Evolutionary conservation across 2,888 invertebrate species (phyloP), one percentile per base, ranked within the genome.

Genomic region (Ennomos erosarius): DNA sequence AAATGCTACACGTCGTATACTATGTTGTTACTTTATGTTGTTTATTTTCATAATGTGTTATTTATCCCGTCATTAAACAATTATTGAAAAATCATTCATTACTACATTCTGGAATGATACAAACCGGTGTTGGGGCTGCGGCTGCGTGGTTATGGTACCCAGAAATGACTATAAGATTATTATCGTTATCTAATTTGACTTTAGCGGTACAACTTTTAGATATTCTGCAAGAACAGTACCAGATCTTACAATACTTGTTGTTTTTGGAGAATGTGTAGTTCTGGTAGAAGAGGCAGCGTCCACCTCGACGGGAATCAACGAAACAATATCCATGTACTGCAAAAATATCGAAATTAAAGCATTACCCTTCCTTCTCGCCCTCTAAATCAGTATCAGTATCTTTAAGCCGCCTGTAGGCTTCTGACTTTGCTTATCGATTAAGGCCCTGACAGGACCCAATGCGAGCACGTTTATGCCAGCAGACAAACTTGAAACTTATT

Each of bases 211-310:
- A 78, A 12, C 61, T 59, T 44, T 54, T 73, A 12, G 71, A 71
- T 16, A 68, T 64, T 37, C 69, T 70, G 8, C 47, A 52, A 5
- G 76, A 76, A 40, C 76, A 76, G 58, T 74, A 76, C 50, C 71
- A 74, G 1, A 53, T 63, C 26, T 73, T 74, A 36, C 70, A 75
- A 3, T 79, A 74, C 40, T 72, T 70, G 47, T 75, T 77, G 44
- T 79, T 78, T 50, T 75, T 78, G 0, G 81, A 76, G 26, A 62
- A 76, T 5, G 74, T 75, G 39, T 66, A 75, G 0, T 74, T 65
- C 13, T 75, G 69, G 16, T 71, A 60, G 70, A 75, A 69, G 1
- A 76, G 37, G 36, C 84, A 60, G 9, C 64, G 68, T 39, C 72
- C 75, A 8, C 81, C 79, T 10, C 73, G 67, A 33, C 42, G 16